Conservation (phyloP, 2,113 vertebrate genomes). For the Apistogramma diplotaenia region DNA sequence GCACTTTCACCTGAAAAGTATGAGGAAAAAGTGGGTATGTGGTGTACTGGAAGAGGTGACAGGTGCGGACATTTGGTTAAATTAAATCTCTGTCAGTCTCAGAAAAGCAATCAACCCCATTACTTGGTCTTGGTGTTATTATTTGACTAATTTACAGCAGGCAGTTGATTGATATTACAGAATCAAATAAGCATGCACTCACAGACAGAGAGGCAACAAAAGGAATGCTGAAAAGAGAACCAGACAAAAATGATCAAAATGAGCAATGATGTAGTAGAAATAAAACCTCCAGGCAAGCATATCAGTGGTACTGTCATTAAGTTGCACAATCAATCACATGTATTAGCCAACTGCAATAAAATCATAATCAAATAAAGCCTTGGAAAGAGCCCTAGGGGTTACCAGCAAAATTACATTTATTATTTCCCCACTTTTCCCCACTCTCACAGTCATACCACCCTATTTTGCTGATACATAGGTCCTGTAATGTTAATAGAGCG, state of each 20-base stretch:
- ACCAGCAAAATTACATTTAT: conserved; percentile 37
- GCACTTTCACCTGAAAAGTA: conserved; percentile 60
- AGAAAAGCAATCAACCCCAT: conserved; percentile 10
- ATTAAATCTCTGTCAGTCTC: not conserved
- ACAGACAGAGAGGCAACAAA: not conserved
- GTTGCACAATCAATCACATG: conserved; percentile 35
- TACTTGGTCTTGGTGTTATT: not conserved
- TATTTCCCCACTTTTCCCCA: conserved; percentile 5
- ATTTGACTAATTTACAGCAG: not conserved
- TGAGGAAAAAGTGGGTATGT: conserved; percentile 45
- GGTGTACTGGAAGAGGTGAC: not conserved
- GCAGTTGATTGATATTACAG: not conserved
- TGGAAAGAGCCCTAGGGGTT: not conserved
- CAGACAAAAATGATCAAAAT: not conserved
- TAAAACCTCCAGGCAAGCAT: not conserved
- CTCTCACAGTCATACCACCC: too few species aligned
- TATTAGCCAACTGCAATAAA: conserved; percentile 20
- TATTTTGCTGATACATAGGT: not conserved
- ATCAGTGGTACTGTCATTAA: conserved; percentile 12
- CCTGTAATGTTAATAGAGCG: not conserved
- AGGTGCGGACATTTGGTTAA: conserved; percentile 4
- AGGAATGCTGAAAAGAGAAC: not conserved
- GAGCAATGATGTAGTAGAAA: not conserved
- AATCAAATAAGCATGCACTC: not conserved
- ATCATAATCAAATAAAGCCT: conserved; percentile 28